Percentiles rank a stretch among this genome's conserved stretches.
Conservation (phyloP, 2,797 vertebrate genomes). For the Otus scops region DNA sequence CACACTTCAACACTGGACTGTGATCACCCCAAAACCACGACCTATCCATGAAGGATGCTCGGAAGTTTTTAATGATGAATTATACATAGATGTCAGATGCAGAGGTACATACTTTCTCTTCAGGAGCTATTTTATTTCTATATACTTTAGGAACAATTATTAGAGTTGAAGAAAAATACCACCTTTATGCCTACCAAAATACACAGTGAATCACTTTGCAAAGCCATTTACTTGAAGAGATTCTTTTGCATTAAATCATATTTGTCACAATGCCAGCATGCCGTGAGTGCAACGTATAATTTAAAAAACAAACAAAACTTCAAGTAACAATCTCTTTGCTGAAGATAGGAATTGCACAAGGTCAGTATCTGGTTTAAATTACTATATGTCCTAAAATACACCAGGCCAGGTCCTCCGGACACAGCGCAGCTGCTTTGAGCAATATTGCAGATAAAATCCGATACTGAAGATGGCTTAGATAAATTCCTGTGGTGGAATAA, state of each 20-base stretch:
- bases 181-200: background rate
- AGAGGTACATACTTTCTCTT: background rate
- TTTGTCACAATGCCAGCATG: background rate
- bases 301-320: constrained; percentile 55
- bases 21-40: background rate
- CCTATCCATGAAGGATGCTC: background rate
- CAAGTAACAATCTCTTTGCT: background rate
- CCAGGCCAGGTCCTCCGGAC: constrained; percentile 3
- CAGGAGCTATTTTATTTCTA: background rate
- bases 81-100: background rate
- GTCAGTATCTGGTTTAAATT: constrained; percentile 55
- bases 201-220: background rate
- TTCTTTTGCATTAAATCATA: background rate
- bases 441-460: constrained; percentile 27
- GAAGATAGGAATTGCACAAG: constrained; percentile 37
- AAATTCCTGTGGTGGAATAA: constrained; percentile 39
- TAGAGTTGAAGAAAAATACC: background rate
- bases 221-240: background rate
- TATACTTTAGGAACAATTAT: background rate
- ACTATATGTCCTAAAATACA: constrained; percentile 43
- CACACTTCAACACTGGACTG: background rate
- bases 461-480: constrained; percentile 53
- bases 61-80: background rate
- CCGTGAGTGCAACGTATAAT: background rate
- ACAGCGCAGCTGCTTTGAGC: constrained; percentile 42